These are phyloP conservation scores for Coccyzus lansbergi DNA, from an alignment of 2,797 vertebrate species.

Conservation along the genomic window DNA sequence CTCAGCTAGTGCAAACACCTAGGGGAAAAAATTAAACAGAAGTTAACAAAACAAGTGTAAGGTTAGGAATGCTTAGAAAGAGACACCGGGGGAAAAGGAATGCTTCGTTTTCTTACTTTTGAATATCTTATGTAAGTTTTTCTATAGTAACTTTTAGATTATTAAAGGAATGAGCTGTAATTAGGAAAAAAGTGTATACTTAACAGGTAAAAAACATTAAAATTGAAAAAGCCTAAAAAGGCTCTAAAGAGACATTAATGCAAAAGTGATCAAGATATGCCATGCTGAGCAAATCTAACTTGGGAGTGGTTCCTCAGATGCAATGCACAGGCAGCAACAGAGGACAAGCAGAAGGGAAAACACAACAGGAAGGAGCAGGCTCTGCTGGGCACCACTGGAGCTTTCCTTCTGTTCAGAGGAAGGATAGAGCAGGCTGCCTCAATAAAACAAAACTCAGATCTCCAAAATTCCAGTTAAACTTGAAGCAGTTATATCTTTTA, in stretches of 20 bases:
- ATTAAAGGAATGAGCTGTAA: neutral
- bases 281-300: neutral
- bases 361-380: fast-evolving
- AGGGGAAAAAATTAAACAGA: neutral
- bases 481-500: neutral
- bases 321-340: neutral
- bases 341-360: neutral
- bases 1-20: constrained; percentile 90
- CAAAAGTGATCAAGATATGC: neutral
- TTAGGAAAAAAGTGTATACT: neutral
- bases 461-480: neutral
- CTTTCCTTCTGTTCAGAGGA: neutral
- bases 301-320: neutral
- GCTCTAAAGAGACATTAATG: neutral
- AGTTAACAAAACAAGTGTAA: neutral
- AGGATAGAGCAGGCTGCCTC: neutral
- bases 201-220: neutral
- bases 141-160: neutral
- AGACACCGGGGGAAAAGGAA: neutral
- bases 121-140: neutral
- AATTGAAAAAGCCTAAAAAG: neutral
- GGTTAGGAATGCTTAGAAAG: neutral
- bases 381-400: neutral
- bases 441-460: neutral
- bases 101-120: neutral